Evolutionary conservation across 2,113 vertebrate species (phyloP).

Genomic region (human (Homo sapiens)): GRCh38 chr1:206081501-206082000

Average conservation of each 20-base stretch:
- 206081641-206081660: background rate
- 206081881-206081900: background rate
- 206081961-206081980: background rate
- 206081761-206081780: background rate
- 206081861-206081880: background rate
- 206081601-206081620: background rate
- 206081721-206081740: background rate
- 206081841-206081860: fast-evolving
- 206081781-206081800: background rate
- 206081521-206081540: background rate
- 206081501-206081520: background rate
- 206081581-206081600: too few species aligned
- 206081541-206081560: background rate
- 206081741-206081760: background rate
- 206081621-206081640: too few species aligned
- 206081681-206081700: background rate
- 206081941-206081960: background rate
- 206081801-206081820: fast-evolving
- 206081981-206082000: background rate
- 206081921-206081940: background rate
- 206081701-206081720: background rate
- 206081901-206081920: background rate
- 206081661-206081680: background rate
- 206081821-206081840: background rate
- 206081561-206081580: background rate